These are phyloP conservation scores for Nilaparvata lugens DNA, from an alignment of 1,140 invertebrate genomes.

Conservation along the genomic window DNA sequence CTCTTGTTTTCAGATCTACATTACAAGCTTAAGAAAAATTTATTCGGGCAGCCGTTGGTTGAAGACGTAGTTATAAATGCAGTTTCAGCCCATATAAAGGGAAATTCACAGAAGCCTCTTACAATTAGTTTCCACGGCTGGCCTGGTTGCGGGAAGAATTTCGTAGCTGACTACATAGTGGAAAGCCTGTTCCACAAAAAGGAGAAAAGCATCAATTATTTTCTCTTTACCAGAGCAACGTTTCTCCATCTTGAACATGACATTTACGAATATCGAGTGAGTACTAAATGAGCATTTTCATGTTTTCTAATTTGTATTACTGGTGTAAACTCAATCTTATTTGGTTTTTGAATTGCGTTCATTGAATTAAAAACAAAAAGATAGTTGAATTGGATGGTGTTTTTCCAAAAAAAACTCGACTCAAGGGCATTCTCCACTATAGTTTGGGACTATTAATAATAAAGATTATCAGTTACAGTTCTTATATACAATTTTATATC, in stretches of 20 bases:
- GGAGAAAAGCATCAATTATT: conserved; percentile 65
- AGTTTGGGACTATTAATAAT: too few relatives aligned
- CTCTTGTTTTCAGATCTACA: conserved; percentile 34
- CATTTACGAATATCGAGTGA: conserved; percentile 42
- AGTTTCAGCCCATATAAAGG: conserved; percentile 41
- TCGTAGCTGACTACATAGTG: conserved; percentile 71
- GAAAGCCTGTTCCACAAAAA: conserved; percentile 64
- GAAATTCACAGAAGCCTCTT: conserved; percentile 48
- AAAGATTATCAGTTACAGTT: too few relatives aligned
- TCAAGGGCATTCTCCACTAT: too few relatives aligned
- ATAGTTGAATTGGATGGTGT: too few relatives aligned
- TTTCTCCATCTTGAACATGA: conserved; percentile 57
- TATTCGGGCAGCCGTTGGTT: conserved; percentile 62
- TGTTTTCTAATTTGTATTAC: too few relatives aligned
- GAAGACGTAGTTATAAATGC: conserved; percentile 43
- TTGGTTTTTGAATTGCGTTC: too few relatives aligned
- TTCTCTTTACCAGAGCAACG: conserved; percentile 64
- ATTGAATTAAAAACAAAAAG: too few relatives aligned
- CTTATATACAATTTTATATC: too few relatives aligned
- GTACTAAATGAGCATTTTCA: conserved; percentile 42
- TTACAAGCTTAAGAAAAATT: conserved; percentile 25
- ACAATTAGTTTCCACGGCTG: conserved; percentile 70
- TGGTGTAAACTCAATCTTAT: too few relatives aligned
- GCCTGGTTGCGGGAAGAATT: conserved; percentile 81
- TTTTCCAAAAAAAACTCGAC: too few relatives aligned